These are phyloP conservation scores for Lasioglossum oenotherae DNA, from an alignment of 2,888 invertebrate species.

Conservation along the genomic window DNA sequence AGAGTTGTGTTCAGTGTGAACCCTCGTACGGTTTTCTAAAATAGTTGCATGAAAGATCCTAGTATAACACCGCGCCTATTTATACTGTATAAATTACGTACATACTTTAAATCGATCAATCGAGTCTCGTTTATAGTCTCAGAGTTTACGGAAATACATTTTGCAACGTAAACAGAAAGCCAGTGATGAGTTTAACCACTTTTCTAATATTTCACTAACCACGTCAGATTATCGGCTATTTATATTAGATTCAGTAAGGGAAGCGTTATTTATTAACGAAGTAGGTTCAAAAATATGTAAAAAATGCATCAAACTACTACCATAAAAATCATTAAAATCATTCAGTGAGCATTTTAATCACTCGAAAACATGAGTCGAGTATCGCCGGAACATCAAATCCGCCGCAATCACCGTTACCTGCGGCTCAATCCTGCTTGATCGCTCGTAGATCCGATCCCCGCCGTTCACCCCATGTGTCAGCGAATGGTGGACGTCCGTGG, in stretches of 20 bases:
- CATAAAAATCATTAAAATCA: background rate
- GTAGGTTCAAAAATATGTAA: background rate
- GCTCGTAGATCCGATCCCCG: background rate
- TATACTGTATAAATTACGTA: background rate
- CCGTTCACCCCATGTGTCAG: constrained; percentile 40
- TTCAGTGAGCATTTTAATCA: background rate
- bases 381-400: background rate
- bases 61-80: background rate
- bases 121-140: background rate
- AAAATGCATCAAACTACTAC: too few relatives aligned
- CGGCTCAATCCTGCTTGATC: constrained; percentile 16
- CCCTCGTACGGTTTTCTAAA: background rate
- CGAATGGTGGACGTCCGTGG: background rate
- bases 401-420: constrained; percentile 36
- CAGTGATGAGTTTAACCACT: background rate
- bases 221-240: background rate
- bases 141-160: background rate
- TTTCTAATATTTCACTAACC: background rate
- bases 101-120: background rate
- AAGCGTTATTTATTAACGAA: background rate
- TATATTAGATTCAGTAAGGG: background rate
- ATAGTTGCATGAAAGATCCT: background rate
- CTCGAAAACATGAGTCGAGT: background rate
- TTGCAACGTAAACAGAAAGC: background rate
- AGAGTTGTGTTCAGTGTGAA: background rate